A percentile compares a stretch with the other conserved stretches of the same genome.
phyloP scores from a whole-genome alignment of 2,888 invertebrate genomes.

The Drosophila subsilvestris region DNA sequence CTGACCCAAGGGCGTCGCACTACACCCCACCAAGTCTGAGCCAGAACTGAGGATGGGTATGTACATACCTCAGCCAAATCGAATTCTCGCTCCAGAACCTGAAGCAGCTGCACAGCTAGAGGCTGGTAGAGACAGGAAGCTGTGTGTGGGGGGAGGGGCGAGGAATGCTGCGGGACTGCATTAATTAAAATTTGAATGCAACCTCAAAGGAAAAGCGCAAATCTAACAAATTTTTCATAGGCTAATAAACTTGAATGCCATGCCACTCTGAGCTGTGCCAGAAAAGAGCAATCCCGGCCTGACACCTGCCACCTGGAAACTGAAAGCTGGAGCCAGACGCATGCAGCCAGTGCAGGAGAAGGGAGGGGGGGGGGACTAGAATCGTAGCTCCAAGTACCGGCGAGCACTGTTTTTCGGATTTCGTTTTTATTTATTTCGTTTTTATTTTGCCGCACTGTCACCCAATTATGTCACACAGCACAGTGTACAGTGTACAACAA shows the following conservation, averaged over 20 bases:
- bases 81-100: conserved; percentile 32
- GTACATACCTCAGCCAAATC: conserved; percentile 29
- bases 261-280: conserved; percentile 29
- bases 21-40: conserved; percentile 18
- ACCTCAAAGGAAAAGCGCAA: conserved; percentile 71
- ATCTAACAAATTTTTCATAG: conserved; percentile 80
- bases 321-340: conserved; percentile 6
- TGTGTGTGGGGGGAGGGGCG: conserved; percentile 1
- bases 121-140: neutral
- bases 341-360: neutral
- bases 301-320: conserved; percentile 26
- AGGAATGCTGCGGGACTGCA: conserved; percentile 57
- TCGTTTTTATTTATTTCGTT: conserved; percentile 38
- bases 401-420: conserved; percentile 23
- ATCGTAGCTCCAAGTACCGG: conserved; percentile 23
- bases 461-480: conserved; percentile 77
- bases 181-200: conserved; percentile 78
- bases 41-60: too few relatives aligned
- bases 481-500: conserved; percentile 71
- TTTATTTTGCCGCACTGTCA: conserved; percentile 76
- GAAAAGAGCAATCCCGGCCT: conserved; percentile 46
- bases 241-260: conserved; percentile 79
- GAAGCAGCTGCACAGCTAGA: conserved; percentile 26
- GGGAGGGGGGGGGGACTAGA: neutral
- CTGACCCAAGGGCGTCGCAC: conserved; percentile 38